Base-by-base conservation (phyloP, 2,888 invertebrate species). In the Invenusta paracnida region DNA sequence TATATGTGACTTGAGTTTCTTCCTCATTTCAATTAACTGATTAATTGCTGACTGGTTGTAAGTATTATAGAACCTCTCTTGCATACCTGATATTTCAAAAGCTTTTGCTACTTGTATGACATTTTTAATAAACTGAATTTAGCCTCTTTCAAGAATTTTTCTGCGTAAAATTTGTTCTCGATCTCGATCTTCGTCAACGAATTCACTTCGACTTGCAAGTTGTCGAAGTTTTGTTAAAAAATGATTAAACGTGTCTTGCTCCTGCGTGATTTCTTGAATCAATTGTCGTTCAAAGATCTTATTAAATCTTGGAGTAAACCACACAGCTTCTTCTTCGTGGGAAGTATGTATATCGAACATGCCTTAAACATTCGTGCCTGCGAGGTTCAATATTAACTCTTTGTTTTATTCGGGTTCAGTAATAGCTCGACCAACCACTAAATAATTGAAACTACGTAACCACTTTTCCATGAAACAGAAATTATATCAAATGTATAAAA, bases 341-440 rank as follows among this genome's bases (percentile, higher is more conserved):
- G 23, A 11, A 25, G 28, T 11, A 30, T 29, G 11, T 82, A 29
- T 82, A 27, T 82, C 82, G 82, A 82, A 82, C 5, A 82, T 30
- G 31, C 28, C 82, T 82, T 82, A 2, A 29, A 82, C 82, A 30
- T 29, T 23, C 30, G 31, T 82, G 31, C 82, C 29, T 30, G 82
- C 82, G 13, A 30, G 82, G 31, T 82, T 11, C n/a, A 82, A 30
- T 30, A 82, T 5, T 30, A 82, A 73, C 31, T 5, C 82, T 30
- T 82, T 29, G 25, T 82, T 82, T 82, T 82, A 29, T 30, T 30
- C 82, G 29, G 82, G 28, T 29, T 82, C 82, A 30, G 29, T 30
- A 30, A 82, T 82, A 29, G 82, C 27, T 82, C 82, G 17, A 23
- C 30, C 82, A 29, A 30, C 29, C 2, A 30, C 82, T 30, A 82